Evolutionary conservation across 2,797 vertebrate species (phyloP), one percentile per base, ranked within the genome.

Genomic region (Labroides dimidiatus): DNA sequence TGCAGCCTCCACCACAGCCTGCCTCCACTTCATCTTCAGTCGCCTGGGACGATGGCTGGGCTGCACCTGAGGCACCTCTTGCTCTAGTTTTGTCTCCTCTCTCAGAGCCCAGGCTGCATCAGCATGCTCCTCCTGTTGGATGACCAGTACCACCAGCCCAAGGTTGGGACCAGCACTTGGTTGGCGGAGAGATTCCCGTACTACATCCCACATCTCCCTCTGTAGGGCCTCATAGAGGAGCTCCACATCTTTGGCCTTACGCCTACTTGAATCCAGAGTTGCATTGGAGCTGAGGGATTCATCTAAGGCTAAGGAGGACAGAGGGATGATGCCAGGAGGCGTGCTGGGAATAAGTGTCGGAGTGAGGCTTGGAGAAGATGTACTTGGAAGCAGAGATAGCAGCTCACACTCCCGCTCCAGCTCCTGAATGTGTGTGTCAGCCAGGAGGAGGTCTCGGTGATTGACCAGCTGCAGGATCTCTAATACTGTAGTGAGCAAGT

Each of bases 401-500:
- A 95, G 86, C 78, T 93, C 90, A 56, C 95, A 96, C 81, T 98
- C 97, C 0, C 94, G 92, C 76, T 97, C 96, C 78, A 97, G 86
- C 78, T 97, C 96, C 62, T 96, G 91, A 75, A 98, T 97, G 77
- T 98, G 96, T 27, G 95, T 94, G 69, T 97, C 96, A 0, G 97
- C 97, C 1, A 93, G 86, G 2, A 96, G 94, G 23, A 98, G 94
- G 53, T 97, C 96, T 68, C 95, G 89, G 63, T 94, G 92, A 83
- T 96, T 96, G 64, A 98, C 96, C 80, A 97, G 66, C 84, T 95
- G 94, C 53, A 97, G 91, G 84, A 98, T 98, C 88, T 97, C 96
- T 69, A 98, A 87, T 17, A 98, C 96, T 98, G 76, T 60, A 8
- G 36, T 39, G 33, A 42, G 44, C 19, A 65, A 67, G 58, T 39